Percentiles rank a stretch among this genome's conserved stretches.
Evolutionary conservation across 23 tunicate genomes (phyloP).

Genomic region (Trididemnum clinides): DNA sequence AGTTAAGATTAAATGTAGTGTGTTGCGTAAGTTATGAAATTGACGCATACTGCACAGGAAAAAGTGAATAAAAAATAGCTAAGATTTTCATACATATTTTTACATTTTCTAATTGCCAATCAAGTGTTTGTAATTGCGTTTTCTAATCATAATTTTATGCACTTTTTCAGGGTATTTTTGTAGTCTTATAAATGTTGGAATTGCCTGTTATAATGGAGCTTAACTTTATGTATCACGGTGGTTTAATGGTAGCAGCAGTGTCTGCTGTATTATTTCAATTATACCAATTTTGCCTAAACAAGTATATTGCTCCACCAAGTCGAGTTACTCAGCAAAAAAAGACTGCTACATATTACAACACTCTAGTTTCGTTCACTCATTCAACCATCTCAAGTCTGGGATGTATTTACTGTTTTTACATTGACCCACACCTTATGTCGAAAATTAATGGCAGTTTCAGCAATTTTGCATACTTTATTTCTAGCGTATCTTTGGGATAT

Average conservation of each 20-base stretch:
- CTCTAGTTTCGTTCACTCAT: conserved; percentile 68
- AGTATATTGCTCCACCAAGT: not conserved
- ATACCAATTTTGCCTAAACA: not conserved
- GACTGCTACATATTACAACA: conserved; percentile 40
- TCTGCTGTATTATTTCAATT: not conserved
- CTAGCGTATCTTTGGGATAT: conserved; percentile 56
- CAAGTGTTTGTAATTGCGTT: too few species aligned
- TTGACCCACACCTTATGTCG: conserved; percentile 46
- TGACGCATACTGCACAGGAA: too few species aligned
- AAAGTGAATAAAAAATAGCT: too few species aligned
- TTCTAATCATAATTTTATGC: not conserved
- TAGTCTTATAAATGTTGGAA: not conserved
- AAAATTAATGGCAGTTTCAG: conserved; percentile 15
- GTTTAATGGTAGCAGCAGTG: not conserved
- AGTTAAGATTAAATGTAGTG: too few species aligned
- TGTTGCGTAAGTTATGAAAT: too few species aligned
- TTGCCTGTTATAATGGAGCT: not conserved
- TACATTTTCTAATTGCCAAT: too few species aligned
- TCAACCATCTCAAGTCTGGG: conserved; percentile 60
- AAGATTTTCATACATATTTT: too few species aligned
- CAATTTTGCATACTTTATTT: not conserved
- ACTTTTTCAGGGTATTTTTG: not conserved
- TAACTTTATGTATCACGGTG: not conserved
- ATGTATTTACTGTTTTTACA: conserved; percentile 52
- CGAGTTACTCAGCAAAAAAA: not conserved